Base-by-base conservation (phyloP, 2,888 invertebrate species). In the Margaritifera margaritifera region DNA sequence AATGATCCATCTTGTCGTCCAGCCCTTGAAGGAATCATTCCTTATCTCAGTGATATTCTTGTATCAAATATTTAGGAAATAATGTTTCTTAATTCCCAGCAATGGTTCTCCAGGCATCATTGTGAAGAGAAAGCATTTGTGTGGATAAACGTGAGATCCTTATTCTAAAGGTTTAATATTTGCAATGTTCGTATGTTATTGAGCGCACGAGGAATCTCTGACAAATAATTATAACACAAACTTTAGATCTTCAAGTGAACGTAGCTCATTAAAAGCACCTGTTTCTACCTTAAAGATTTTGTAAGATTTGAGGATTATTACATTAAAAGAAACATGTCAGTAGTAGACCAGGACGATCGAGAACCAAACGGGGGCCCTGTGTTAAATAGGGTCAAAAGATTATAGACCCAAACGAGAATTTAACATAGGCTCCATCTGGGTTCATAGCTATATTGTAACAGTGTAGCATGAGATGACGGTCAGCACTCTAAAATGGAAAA, bases 181-280 rank as follows among this genome's bases (percentile, higher is more conserved):
- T 68, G 70, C 24, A 77, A 59, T 20, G 65, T 55, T 15, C 70
- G 31, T 8, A 77, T 53, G 63, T 72, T 65, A 6, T 66, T 68
- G 8, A 77, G 24, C 6, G 77, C 77, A n/a, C 61, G 61, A 53
- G 77, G 77, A n/a, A 77, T 71, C n/a, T 67, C 58, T 42, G 71
- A 64, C 25, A 77, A 59, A 51, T 69, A 77, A 42, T 77, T 77
- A 22, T 64, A 59, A 62, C 77, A 74, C 2, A 77, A 61, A 51
- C n/a, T 77, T 74, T 11, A 77, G 52, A n/a, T 72, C 72, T 51
- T 66, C 53, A 6, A 77, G 60, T 42, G 72, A 65, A 51, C 64
- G 68, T 0, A 77, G 66, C 8, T 74, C 77, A 42, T 72, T 69
- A 22, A 77, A 74, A 2, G 74, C 74, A 27, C 72, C 68, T 2